Evolutionary conservation across 2,797 vertebrate genomes (phyloP).

Genomic region (Epinephelus awoara): DNA sequence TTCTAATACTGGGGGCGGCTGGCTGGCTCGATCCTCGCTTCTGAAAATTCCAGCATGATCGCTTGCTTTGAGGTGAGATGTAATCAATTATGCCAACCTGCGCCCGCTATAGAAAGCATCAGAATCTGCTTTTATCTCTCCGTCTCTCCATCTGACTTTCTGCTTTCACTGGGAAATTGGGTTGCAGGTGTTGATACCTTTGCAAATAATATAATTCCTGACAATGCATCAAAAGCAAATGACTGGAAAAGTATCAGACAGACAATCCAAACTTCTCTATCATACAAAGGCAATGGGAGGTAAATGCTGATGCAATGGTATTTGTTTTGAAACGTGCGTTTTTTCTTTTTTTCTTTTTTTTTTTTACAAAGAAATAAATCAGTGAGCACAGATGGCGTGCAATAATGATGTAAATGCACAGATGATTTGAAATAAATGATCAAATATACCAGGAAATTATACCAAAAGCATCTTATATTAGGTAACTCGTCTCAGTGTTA

Average conservation of each 20-base stretch:
- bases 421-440: constrained; percentile 34
- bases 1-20: constrained; percentile 1
- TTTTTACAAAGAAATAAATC: neutral
- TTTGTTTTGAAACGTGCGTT: constrained; percentile 16
- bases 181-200: neutral
- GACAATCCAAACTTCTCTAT: constrained; percentile 25
- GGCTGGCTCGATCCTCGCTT: neutral
- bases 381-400: constrained; percentile 48
- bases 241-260: neutral
- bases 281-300: constrained; percentile 15
- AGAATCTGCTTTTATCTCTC: neutral
- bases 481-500: neutral
- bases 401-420: constrained; percentile 16
- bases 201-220: constrained; percentile 22
- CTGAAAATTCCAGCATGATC: constrained; percentile 9
- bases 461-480: constrained; percentile 48
- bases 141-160: neutral
- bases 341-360: neutral
- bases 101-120: neutral
- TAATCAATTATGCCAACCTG: constrained; percentile 37
- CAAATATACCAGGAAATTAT: neutral
- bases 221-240: constrained; percentile 42
- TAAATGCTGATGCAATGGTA: neutral
- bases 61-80: constrained; percentile 28
- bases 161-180: neutral